Evolutionary conservation across 1,140 invertebrate species (phyloP), one percentile per base, ranked within the genome.

Genomic region (Matsumurasca onukii): DNA sequence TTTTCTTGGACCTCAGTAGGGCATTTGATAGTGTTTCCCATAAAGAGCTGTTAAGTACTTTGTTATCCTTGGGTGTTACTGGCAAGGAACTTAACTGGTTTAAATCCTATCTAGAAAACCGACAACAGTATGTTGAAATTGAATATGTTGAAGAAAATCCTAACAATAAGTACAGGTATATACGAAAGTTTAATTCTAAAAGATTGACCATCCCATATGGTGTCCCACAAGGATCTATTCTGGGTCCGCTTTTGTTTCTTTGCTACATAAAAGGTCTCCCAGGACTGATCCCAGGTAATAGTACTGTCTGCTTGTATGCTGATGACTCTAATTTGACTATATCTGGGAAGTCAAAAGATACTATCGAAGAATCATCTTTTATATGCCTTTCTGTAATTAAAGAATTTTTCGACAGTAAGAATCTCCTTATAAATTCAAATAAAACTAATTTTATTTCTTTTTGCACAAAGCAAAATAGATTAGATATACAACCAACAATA

Each of bases 1-100:
- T 63, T 12, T 67, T 72, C 20, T 68, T 63, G 34, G 66, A 72
- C 39, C 22, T 72, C 3, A 70, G 31, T 15, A 71, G 71, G 31
- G 70, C 70, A 17, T 73, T 72, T 22, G 67, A 73, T 30, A 72
- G 68, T 67, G 68, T 73, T 30, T n/a, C 27, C 30, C 66, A 72
- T 64, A 39, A 55, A 13, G 49, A 30, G 12, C 31, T 73, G 31
- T 52, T 69, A 45, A n/a, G 20, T n/a, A 39, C 9, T 13, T 65
- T 65, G 17, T 22, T n/a, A 9, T 9, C 2, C 3, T 27, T 65
- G 3, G 63, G 2, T 3, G n/a, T 65, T 22, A 1, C 20, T 45
- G 63, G 63, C 1, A 65, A 65, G 20, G 63, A 65, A n/a, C 3
- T 45, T 1, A 3, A 24, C 5, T 65, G 63, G 63, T 65, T 65